These are phyloP conservation scores for Pangasius krempfi DNA, from an alignment of 2,797 vertebrate genomes.

Conservation along the genomic window DNA sequence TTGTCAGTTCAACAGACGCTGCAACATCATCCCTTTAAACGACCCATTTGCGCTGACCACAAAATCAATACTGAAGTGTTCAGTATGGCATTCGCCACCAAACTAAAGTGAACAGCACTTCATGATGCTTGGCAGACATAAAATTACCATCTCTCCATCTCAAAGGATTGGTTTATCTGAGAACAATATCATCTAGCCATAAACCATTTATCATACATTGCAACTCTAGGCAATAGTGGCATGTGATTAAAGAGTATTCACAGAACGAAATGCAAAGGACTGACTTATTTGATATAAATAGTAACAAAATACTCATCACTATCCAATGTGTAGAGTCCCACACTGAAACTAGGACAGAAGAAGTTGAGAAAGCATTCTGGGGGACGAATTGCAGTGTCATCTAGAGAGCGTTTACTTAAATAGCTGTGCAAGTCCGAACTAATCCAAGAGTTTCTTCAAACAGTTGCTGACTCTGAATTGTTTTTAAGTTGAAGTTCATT, in stretches of 20 bases:
- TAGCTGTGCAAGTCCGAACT: slow-evolving; percentile 19
- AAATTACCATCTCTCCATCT: not conserved
- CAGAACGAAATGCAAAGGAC: slow-evolving; percentile 26
- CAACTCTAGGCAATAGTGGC: not conserved
- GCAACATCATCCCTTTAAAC: slow-evolving; percentile 24
- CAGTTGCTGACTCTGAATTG: not conserved
- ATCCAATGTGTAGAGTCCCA: not conserved
- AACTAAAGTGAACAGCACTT: not conserved
- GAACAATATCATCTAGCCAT: not conserved
- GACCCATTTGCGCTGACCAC: slow-evolving; percentile 7
- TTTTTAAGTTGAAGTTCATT: slow-evolving; percentile 1
- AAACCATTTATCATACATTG: slow-evolving; percentile 20
- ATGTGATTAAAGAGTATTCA: slow-evolving; percentile 28
- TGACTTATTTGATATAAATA: slow-evolving; percentile 1
- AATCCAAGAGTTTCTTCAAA: slow-evolving; percentile 15
- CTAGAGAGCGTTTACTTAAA: slow-evolving; percentile 21
- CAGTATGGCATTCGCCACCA: slow-evolving; percentile 4
- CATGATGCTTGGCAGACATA: slow-evolving; percentile 8
- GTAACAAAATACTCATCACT: slow-evolving; percentile 17
- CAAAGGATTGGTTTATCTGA: not conserved
- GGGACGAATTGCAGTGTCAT: slow-evolving; percentile 30
- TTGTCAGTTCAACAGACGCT: not conserved
- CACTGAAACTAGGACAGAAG: slow-evolving; percentile 23
- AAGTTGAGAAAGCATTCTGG: slow-evolving; percentile 27
- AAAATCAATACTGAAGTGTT: slow-evolving; percentile 42